A percentile compares a stretch with the other conserved stretches of the same genome.
Conservation (phyloP, 2,888 invertebrate species). For the Tineola bisselliella region DNA sequence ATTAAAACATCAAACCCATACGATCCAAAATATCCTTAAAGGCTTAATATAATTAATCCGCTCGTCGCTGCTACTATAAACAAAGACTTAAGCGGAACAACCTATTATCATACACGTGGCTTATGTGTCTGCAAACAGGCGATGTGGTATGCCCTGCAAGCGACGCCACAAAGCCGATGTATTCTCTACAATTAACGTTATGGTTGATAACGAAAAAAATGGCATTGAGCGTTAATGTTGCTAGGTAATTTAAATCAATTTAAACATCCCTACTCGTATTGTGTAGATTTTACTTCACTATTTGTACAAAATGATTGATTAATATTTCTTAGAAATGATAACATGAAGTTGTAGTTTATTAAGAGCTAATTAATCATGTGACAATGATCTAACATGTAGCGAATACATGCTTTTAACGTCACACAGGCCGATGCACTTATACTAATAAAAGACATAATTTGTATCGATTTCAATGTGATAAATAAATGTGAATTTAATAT, state of each 20-base stretch:
- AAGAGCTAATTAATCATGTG: not conserved
- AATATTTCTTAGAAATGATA: not conserved
- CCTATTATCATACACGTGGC: slow-evolving; percentile 55
- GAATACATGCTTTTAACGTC: not conserved
- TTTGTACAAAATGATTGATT: too few species aligned
- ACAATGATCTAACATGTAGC: not conserved
- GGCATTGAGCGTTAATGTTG: too few species aligned
- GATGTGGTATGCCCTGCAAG: slow-evolving; percentile 15
- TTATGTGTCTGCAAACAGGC: slow-evolving; percentile 22
- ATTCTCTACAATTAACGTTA: not conserved
- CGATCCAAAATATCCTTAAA: not conserved
- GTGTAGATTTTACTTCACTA: too few species aligned
- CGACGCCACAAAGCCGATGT: not conserved
- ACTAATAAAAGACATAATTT: not conserved
- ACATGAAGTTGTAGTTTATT: not conserved
- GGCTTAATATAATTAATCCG: slow-evolving; percentile 9
- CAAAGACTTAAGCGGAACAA: slow-evolving; percentile 35
- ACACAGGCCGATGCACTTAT: slow-evolving; percentile 4
- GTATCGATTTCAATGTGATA: not conserved
- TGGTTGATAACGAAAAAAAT: not conserved
- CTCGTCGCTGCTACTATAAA: slow-evolving; percentile 17
- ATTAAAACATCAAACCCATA: too few species aligned
- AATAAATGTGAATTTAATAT: not conserved
- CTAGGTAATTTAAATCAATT: too few species aligned
- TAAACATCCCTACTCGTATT: too few species aligned